Conservation (phyloP, 2,888 invertebrate species). For the Neuroscelio doddi region DNA sequence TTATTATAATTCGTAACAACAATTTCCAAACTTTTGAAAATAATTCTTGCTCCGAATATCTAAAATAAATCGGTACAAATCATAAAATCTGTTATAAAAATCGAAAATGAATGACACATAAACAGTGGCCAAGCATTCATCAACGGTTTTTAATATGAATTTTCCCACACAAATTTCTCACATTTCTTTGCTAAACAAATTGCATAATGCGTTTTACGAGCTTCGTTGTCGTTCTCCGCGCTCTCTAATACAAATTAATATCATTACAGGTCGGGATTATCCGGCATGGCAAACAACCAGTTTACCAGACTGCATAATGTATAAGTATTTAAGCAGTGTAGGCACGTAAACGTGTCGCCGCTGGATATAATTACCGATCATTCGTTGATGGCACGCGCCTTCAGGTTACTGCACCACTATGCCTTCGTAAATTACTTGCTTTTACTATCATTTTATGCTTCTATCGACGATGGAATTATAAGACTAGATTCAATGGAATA, state of each 20-base stretch:
- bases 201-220: slow-evolving; percentile 29
- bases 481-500: slow-evolving; percentile 15
- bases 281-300: slow-evolving; percentile 31
- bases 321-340: slow-evolving; percentile 37
- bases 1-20: too few species aligned
- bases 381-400: slow-evolving; percentile 41
- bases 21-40: too few species aligned
- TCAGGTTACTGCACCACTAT: slow-evolving; percentile 34
- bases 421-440: slow-evolving; percentile 40
- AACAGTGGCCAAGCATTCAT: not conserved
- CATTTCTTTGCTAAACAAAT: slow-evolving; percentile 16
- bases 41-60: too few species aligned
- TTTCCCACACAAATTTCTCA: slow-evolving; percentile 1
- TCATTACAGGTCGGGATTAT: slow-evolving; percentile 27
- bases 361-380: slow-evolving; percentile 41
- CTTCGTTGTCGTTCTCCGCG: slow-evolving; percentile 4
- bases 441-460: slow-evolving; percentile 43
- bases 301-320: slow-evolving; percentile 29
- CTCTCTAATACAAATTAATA: slow-evolving; percentile 38
- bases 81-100: too few species aligned
- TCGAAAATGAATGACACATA: slow-evolving; percentile 1
- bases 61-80: too few species aligned
- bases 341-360: slow-evolving; percentile 44
- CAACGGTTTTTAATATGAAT: not conserved
- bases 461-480: slow-evolving; percentile 31